Conservation (phyloP, 2,113 vertebrate genomes). For the Nyctibius bracteatus region DNA sequence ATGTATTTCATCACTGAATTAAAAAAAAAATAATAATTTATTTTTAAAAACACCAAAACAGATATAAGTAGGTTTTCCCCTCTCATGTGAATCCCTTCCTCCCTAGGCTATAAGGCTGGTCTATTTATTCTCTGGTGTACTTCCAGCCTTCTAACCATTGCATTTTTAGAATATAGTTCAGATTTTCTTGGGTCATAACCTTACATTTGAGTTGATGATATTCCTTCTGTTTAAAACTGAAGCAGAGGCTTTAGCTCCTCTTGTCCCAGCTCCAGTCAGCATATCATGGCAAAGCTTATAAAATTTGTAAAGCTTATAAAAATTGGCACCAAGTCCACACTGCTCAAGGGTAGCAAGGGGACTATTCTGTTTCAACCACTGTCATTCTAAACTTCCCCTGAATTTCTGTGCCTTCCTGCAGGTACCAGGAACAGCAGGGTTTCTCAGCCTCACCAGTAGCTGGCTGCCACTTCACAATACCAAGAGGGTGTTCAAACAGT, state of each 20-base stretch:
- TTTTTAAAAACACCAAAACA: neutral
- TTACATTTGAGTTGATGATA: neutral
- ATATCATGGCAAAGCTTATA: slow-evolving; percentile 1
- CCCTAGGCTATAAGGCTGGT: neutral
- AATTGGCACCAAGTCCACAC: neutral
- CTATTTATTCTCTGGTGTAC: neutral
- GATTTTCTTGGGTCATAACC: neutral
- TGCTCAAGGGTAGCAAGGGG: neutral
- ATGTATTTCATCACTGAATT: rapidly evolving
- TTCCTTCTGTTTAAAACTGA: neutral
- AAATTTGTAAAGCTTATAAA: neutral
- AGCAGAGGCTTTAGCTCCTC: neutral
- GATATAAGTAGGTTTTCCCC: neutral
- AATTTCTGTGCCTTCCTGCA: neutral
- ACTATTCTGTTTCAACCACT: slow-evolving; percentile 37
- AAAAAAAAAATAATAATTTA: neutral
- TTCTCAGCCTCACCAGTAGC: neutral
- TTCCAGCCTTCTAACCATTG: neutral
- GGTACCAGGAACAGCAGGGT: neutral
- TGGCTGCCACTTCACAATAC: neutral
- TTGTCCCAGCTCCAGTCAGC: neutral
- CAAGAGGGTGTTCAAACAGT: neutral
- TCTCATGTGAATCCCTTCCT: neutral
- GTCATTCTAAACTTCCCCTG: neutral
- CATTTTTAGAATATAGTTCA: neutral